phyloP scores from a whole-genome alignment of 2,888 invertebrate species.

The Mycogona germanica region DNA sequence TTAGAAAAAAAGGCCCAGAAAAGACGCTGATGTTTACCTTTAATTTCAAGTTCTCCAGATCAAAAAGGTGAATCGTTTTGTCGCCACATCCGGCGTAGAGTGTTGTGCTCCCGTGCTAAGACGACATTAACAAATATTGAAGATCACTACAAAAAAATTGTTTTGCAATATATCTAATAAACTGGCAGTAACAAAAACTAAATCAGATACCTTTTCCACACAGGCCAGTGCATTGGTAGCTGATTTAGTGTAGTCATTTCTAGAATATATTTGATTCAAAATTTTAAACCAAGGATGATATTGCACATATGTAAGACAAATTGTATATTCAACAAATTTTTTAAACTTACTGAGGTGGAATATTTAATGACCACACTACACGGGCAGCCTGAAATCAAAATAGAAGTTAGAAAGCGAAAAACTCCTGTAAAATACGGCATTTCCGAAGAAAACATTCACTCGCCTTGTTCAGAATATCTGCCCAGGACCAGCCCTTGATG shows the following conservation, averaged over 20 bases:
- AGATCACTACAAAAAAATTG: background rate
- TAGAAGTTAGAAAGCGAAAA: constrained; percentile 2
- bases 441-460: background rate
- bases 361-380: constrained; percentile 28
- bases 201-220: constrained; percentile 30
- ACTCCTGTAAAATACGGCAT: constrained; percentile 10
- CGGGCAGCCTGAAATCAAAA: constrained; percentile 23
- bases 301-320: too few relatives aligned
- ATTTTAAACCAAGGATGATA: too few relatives aligned
- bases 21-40: too few relatives aligned
- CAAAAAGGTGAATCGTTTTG: constrained; percentile 60
- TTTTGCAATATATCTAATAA: background rate
- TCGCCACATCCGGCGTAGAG: constrained; percentile 78
- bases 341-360: constrained; percentile 29
- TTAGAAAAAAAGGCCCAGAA: too few relatives aligned
- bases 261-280: background rate
- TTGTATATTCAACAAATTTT: background rate
- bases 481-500: constrained; percentile 65
- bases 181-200: background rate
- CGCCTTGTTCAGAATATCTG: constrained; percentile 45
- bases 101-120: constrained; percentile 23
- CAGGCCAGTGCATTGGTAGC: constrained; percentile 61
- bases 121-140: background rate
- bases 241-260: background rate
- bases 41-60: constrained; percentile 45